Base-by-base conservation (phyloP, 2,113 vertebrate species). In the Pachypanchax playfairii region DNA sequence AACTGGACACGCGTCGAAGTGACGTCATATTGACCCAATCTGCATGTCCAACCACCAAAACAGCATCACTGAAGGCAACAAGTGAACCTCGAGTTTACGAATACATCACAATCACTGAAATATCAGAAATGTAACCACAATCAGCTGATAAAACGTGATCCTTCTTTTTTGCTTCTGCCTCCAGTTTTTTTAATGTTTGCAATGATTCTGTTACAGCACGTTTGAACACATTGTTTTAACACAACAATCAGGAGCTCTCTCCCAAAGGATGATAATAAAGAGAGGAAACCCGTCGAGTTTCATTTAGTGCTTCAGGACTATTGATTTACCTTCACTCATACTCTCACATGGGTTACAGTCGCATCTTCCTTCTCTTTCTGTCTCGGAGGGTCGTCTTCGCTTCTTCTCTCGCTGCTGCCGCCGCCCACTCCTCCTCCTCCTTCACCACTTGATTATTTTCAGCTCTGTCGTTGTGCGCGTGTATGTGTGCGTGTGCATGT, bases 401-500 rank as follows among this genome's bases (percentile, higher is more conserved):
- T 79, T 72, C 81, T 65, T 71, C 58, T 77, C 61, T 66, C 41
- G 54, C 53, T 79, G 72, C 79, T 60, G 70, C 79, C 54, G 48
- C 73, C 65, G 52, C 72, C 79, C 70, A 71, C 70, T 77, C 63
- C 78, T 79, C 52, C 67, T 75, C 63, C 71, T 77, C 53, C 79
- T 69, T 83, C 81, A 75, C 57, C 69, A 70, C 69, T 73, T 80
- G 74, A 86, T 83, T 87, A 86, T 85, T 88, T 82, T 76, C 73
- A 77, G 75, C 65, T 79, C 58, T 6, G n/a, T 65, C 21, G 43
- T 66, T 52, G 67, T n/a, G 48, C 29, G 52, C 39, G 29, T 26
- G 79, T 42, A 78, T 2, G 60, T 33, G 58, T 43, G 49, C 24
- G 70, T 31, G 59, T 20, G 43, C 2, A 15, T 58, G 68, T 64